Percentiles rank a stretch among this genome's conserved stretches.
Conservation (phyloP, 1,140 invertebrate genomes). For the Cydia fagiglandana region DNA sequence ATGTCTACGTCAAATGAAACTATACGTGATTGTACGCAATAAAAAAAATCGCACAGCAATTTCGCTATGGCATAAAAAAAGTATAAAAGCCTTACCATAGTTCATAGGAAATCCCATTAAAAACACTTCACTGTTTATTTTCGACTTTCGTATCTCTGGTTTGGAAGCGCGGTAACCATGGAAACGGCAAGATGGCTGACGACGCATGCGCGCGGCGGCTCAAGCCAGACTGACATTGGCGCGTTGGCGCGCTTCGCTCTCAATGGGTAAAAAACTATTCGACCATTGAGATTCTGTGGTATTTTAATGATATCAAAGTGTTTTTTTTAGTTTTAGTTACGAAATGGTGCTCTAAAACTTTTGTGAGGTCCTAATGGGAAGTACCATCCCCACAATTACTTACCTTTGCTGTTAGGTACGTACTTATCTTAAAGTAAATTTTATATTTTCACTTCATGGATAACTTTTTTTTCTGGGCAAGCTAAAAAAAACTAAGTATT, state of each 20-base stretch:
- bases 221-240: neutral
- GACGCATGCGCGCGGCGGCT: constrained; percentile 27
- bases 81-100: neutral
- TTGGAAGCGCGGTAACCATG: constrained; percentile 22
- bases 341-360: no score
- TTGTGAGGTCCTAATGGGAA: no score
- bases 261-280: constrained; percentile 17
- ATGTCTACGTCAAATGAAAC: constrained; percentile 19
- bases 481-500: no score
- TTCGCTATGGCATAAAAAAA: neutral
- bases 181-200: constrained; percentile 23
- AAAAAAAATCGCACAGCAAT: constrained; percentile 17
- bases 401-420: no score
- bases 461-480: no score
- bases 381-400: no score
- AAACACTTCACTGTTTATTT: constrained; percentile 10
- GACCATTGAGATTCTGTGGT: constrained; percentile 9
- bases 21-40: constrained; percentile 2
- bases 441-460: no score
- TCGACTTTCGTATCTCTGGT: neutral
- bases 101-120: constrained; percentile 5
- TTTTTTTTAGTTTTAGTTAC: neutral
- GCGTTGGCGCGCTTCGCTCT: neutral
- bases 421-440: no score
- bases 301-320: constrained; percentile 12